phyloP scores from a whole-genome alignment of 2,888 invertebrate species.

The Tanytarsus gracilentus region DNA sequence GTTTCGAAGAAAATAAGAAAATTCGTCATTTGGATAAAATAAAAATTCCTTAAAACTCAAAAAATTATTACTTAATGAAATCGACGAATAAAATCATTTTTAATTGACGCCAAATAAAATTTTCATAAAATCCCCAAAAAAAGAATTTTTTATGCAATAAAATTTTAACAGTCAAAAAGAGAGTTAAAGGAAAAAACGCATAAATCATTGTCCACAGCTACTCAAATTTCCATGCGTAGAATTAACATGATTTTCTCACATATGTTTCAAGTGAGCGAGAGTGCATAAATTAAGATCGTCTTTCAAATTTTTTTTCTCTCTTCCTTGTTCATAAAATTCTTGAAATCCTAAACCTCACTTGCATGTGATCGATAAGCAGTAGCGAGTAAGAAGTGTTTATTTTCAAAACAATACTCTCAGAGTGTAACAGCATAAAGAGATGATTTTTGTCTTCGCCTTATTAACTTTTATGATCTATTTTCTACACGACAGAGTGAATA shows the following conservation, averaged over 20 bases:
- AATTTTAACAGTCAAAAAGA: too few relatives aligned
- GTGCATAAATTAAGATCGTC: conserved; percentile 21
- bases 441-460: conserved; percentile 8
- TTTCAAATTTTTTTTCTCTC: not conserved
- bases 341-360: conserved; percentile 2
- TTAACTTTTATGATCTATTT: conserved; percentile 21
- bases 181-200: conserved; percentile 1
- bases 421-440: not conserved
- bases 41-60: too few relatives aligned
- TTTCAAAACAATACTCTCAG: conserved; percentile 23
- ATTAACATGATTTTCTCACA: conserved; percentile 25
- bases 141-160: not conserved
- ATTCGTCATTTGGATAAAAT: not conserved
- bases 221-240: conserved; percentile 21
- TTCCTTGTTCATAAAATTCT: not conserved
- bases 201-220: conserved; percentile 23
- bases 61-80: too few relatives aligned
- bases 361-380: not conserved
- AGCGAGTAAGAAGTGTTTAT: conserved; percentile 18
- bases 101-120: too few relatives aligned
- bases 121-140: not conserved
- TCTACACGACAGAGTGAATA: not conserved
- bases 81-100: too few relatives aligned
- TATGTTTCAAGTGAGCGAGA: conserved; percentile 17
- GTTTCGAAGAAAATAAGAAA: not conserved